Evolutionary conservation across 2,888 invertebrate species (phyloP).

Genomic region (Acronicta leporina): DNA sequence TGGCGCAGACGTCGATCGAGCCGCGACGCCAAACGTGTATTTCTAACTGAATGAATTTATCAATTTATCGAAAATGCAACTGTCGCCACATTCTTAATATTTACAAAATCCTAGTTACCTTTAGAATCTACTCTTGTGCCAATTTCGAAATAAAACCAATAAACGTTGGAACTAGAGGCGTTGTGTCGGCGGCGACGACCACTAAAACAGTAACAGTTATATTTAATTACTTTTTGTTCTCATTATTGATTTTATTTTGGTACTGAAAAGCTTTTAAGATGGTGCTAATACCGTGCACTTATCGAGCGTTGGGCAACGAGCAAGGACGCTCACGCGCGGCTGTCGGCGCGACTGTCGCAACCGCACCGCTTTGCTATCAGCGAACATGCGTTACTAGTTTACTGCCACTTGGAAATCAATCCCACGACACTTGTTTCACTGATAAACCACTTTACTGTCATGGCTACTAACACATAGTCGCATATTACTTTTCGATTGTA

Average conservation of each 20-base stretch:
- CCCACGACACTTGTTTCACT: slow-evolving; percentile 34
- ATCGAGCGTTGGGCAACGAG: slow-evolving; percentile 78
- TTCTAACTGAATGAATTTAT: no score
- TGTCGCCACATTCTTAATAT: no score
- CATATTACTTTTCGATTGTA: neutral
- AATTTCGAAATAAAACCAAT: slow-evolving; percentile 74
- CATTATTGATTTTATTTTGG: slow-evolving; percentile 67
- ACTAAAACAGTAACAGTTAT: slow-evolving; percentile 72
- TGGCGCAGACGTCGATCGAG: no score
- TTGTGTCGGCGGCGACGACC: slow-evolving; percentile 47
- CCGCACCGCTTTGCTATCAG: slow-evolving; percentile 39
- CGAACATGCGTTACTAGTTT: slow-evolving; percentile 39
- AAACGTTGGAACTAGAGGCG: slow-evolving; percentile 73
- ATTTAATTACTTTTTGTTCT: slow-evolving; percentile 80
- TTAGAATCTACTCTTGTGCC: slow-evolving; percentile 32
- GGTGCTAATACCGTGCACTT: slow-evolving; percentile 76
- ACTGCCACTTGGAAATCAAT: slow-evolving; percentile 17
- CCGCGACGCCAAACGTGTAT: no score
- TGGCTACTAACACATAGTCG: slow-evolving; percentile 2
- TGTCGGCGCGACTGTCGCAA: slow-evolving; percentile 68
- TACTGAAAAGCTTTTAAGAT: slow-evolving; percentile 81
- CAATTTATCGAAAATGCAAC: no score
- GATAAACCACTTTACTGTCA: slow-evolving; percentile 10
- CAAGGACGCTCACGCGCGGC: slow-evolving; percentile 77
- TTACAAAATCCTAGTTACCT: slow-evolving; percentile 14